Conservation (phyloP, 1,140 invertebrate species). For the Bombyx mandarina region DNA sequence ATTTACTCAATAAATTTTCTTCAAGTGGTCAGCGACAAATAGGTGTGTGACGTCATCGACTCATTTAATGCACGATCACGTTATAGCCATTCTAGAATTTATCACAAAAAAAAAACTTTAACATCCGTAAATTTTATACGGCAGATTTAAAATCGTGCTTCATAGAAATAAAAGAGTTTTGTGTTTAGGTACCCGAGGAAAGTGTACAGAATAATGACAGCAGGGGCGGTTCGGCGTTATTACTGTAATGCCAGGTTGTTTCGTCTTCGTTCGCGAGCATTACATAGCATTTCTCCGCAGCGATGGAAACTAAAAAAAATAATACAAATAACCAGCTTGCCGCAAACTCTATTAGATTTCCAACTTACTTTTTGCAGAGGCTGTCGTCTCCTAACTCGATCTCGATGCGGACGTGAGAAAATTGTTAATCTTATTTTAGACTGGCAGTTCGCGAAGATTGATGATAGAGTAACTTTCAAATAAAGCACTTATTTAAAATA, state of each 20-base stretch:
- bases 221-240: conserved; percentile 48
- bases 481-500: conserved; percentile 18
- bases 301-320: conserved; percentile 51
- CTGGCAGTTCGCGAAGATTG: conserved; percentile 31
- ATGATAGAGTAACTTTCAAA: conserved; percentile 32
- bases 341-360: conserved; percentile 66
- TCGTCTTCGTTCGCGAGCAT: conserved; percentile 51
- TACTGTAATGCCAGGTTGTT: conserved; percentile 59
- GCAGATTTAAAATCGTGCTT: background rate
- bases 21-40: no score
- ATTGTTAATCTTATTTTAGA: conserved; percentile 54
- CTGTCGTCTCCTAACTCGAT: conserved; percentile 54
- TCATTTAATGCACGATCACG: no score
- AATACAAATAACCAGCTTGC: conserved; percentile 53
- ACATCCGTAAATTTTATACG: no score
- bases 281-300: conserved; percentile 48
- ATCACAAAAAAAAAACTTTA: no score
- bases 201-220: conserved; percentile 57
- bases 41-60: no score
- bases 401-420: conserved; percentile 59
- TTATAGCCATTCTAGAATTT: no score
- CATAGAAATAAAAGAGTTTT: conserved; percentile 29
- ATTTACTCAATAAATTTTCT: no score
- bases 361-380: conserved; percentile 58
- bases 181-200: conserved; percentile 37